Evolutionary conservation across 1,140 invertebrate species (phyloP), one percentile per base, ranked within the genome.

Genomic region (Saxidomus purpurata): DNA sequence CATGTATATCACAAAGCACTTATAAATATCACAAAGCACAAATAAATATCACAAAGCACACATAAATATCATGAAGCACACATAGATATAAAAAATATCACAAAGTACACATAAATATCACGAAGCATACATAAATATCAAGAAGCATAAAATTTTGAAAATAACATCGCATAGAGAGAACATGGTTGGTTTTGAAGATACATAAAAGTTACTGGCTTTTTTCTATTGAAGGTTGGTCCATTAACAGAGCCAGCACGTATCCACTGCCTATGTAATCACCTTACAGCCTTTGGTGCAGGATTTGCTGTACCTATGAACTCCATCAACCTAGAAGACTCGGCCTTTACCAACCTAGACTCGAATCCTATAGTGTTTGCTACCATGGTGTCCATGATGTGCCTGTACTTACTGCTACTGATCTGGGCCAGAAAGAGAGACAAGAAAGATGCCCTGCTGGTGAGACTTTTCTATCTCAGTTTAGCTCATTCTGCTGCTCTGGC

Each of bases 361-460:
- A 93, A 93, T 52, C 92, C 92, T 15, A 82, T 91, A 19, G 90
- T 93, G 38, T 94, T 93, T 89, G 84, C 86, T 19, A 96, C 95
- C 0, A 95, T 96, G 79, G 94, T 96, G 36, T 92, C 96, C 17
- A 94, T 96, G 15, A 89, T 96, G 82, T 90, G 92, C 31, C 74
- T 96, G 3, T 96, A 96, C 88, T 40, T 96, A 22, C 76, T 95
- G 0, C 81, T 96, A 13, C 87, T 95, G 0, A 94, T 96, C 25
- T 96, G 96, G 94, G 96, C 96, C 0, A 92, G 96, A 15, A 91
- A 92, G 38, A 93, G 95, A 91, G 96, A 96, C 90, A 94, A 94
- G 47, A 95, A 94, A 84, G 96, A 96, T 87, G 83, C 93, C 38
- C 92, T 93, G 3, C 92, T 92, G 92, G 92, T 93, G 79, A 43